Conservation (phyloP, 2,797 vertebrate genomes). For the Crenichthys baileyi region DNA sequence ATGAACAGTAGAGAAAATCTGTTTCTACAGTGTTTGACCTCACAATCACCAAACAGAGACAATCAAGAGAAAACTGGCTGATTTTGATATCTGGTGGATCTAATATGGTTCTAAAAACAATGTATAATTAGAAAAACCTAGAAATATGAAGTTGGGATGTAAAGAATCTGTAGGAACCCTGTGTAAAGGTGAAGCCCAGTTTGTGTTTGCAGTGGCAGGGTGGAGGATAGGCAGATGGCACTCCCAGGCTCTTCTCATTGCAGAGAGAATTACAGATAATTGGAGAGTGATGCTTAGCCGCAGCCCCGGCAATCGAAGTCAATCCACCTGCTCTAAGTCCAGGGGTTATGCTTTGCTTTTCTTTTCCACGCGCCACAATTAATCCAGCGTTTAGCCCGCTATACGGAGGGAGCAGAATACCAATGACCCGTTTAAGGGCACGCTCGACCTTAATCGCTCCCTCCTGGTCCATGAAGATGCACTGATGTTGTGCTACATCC, state of each 20-base stretch:
- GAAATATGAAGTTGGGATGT: neutral
- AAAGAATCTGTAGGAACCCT: conserved; percentile 13
- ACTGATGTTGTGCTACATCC: conserved; percentile 26
- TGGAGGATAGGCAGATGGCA: conserved; percentile 74
- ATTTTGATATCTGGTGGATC: too few relatives aligned
- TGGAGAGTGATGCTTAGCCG: conserved; percentile 78
- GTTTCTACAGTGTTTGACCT: neutral
- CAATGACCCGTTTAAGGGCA: conserved; percentile 77
- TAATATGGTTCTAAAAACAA: neutral
- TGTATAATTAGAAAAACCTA: neutral
- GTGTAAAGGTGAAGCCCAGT: conserved; percentile 69
- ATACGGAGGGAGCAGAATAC: conserved; percentile 76
- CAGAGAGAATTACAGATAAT: conserved; percentile 80
- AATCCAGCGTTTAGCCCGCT: conserved; percentile 76
- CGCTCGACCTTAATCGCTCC: conserved; percentile 58
- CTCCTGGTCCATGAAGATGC: conserved; percentile 45
- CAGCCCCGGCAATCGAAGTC: conserved; percentile 76
- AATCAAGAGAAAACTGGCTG: neutral
- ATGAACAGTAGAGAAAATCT: neutral
- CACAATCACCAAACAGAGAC: neutral
- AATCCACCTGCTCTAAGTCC: conserved; percentile 75
- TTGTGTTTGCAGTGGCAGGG: conserved; percentile 67
- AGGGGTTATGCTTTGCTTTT: conserved; percentile 81
- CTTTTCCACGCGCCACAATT: conserved; percentile 79
- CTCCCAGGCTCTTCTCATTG: conserved; percentile 64